A percentile compares a stretch with the other conserved stretches of the same genome.
These are phyloP conservation scores for Neolamprologus tretocephalus DNA, from an alignment of 2,113 vertebrate species.

Conservation along the genomic window DNA sequence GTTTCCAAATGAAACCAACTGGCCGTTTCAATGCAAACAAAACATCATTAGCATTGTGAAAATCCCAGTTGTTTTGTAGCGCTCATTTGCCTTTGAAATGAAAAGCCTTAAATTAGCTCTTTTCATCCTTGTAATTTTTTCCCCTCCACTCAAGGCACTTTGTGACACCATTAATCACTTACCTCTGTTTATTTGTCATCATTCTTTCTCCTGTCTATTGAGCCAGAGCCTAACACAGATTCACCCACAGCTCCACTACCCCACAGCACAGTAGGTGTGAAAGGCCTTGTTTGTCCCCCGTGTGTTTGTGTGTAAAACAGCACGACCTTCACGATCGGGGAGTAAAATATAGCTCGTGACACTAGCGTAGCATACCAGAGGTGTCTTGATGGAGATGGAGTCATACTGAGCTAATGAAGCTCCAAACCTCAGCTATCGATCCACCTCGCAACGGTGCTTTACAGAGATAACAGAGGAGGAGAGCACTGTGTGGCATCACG, in stretches of 20 bases:
- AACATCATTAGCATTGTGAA: slow-evolving; percentile 38
- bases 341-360: slow-evolving; percentile 45
- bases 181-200: slow-evolving; percentile 40
- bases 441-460: slow-evolving; percentile 46
- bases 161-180: slow-evolving; percentile 52
- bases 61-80: slow-evolving; percentile 11
- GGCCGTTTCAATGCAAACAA: slow-evolving; percentile 38
- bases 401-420: slow-evolving; percentile 64
- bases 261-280: slow-evolving; percentile 6
- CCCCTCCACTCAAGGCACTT: slow-evolving; percentile 17
- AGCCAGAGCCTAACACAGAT: slow-evolving; percentile 29
- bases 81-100: slow-evolving; percentile 16
- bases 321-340: slow-evolving; percentile 38
- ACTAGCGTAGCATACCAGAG: slow-evolving; percentile 41
- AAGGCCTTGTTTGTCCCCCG: slow-evolving; percentile 25
- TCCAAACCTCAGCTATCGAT: slow-evolving; percentile 64
- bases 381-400: slow-evolving; percentile 59
- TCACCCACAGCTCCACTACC: not conserved
- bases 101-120: slow-evolving; percentile 31
- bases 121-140: slow-evolving; percentile 30
- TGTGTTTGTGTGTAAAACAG: slow-evolving; percentile 51
- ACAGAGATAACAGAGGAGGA: slow-evolving; percentile 56
- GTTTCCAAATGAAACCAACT: slow-evolving; percentile 51
- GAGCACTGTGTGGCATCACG: slow-evolving; percentile 55
- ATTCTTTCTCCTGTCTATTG: slow-evolving; percentile 42